phyloP scores from a whole-genome alignment of 1,140 invertebrate genomes.

The Euura saliciscinereae region DNA sequence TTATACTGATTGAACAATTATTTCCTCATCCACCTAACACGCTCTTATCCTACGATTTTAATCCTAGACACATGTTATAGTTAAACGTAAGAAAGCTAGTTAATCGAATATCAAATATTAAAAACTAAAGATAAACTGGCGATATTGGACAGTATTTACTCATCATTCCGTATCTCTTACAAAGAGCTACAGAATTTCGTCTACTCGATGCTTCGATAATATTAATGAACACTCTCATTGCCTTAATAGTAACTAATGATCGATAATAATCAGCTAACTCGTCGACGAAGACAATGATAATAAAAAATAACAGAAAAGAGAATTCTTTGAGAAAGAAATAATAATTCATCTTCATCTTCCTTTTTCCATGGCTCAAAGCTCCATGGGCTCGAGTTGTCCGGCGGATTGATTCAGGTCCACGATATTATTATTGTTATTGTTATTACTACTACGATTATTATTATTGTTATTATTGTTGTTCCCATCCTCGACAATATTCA shows the following conservation, averaged over 20 bases:
- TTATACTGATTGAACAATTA: no score
- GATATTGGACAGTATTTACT: neutral
- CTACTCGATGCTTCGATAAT: neutral
- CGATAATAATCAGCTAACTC: neutral
- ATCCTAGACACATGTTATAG: no score
- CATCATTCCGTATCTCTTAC: neutral
- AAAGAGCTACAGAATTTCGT: neutral
- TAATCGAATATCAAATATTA: neutral
- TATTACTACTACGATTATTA: constrained; percentile 21
- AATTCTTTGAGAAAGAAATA: no score
- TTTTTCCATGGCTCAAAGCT: constrained; percentile 22
- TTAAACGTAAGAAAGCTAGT: no score
- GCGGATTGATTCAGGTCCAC: constrained; percentile 44
- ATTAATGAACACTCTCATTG: neutral
- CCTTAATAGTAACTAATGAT: neutral
- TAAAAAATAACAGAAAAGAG: neutral
- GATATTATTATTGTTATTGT: constrained; percentile 33
- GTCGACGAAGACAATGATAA: neutral
- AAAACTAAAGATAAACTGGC: neutral
- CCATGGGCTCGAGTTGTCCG: constrained; percentile 48
- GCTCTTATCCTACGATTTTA: no score
- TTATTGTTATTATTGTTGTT: constrained; percentile 43
- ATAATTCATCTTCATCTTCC: no score
- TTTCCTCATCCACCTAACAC: no score
- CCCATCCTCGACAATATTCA: constrained; percentile 28